Evolutionary conservation across 2,888 invertebrate species (phyloP), one percentile per base, ranked within the genome.

Genomic region (Amorpha juglandis): DNA sequence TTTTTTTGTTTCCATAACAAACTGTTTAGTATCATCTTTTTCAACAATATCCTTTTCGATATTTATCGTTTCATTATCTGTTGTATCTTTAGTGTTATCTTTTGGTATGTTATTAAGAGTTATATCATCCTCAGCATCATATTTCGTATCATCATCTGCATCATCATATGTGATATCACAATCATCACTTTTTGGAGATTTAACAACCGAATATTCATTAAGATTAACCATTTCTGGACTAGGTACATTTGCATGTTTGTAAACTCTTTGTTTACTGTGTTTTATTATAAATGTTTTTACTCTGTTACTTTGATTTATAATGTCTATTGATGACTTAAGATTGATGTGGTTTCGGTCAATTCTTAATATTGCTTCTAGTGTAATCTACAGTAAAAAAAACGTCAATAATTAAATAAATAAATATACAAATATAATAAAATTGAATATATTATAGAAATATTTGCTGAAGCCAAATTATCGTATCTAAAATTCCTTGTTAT

Each of bases 351-450:
- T 16, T 35, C 53, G 53, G 8, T 66, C 47, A 33, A 66, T 33
- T 48, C 63, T 52, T 19, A 53, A 33, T 16, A 66, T 19, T 9
- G 12, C 47, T 14, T 63, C 12, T 27, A 63, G 19, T 47, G 71
- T 67, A 42, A 74, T 68, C 73, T 73, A 48, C 9, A 50, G n/a
- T 14, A 16, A 47, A 48, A 8, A 33, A 27, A 33, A 1, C 1
- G 27, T 9, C 8, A 38, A 38, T 27, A 27, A 27, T n/a, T n/a
- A n/a, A n/a, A n/a, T n/a, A n/a, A n/a, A n/a, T n/a, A n/a, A n/a
- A n/a, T n/a, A n/a, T n/a, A n/a, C n/a, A n/a, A n/a, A n/a, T n/a
- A n/a, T n/a, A n/a, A n/a, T n/a, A n/a, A n/a, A n/a, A n/a, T n/a
- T n/a, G n/a, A n/a, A n/a, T n/a, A n/a, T n/a, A n/a, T n/a, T n/a